Percentiles rank a stretch among this genome's conserved stretches.
These are phyloP conservation scores for Drosophila nr. perissopoda DNA, from an alignment of 2,888 invertebrate genomes.

Conservation along the genomic window DNA sequence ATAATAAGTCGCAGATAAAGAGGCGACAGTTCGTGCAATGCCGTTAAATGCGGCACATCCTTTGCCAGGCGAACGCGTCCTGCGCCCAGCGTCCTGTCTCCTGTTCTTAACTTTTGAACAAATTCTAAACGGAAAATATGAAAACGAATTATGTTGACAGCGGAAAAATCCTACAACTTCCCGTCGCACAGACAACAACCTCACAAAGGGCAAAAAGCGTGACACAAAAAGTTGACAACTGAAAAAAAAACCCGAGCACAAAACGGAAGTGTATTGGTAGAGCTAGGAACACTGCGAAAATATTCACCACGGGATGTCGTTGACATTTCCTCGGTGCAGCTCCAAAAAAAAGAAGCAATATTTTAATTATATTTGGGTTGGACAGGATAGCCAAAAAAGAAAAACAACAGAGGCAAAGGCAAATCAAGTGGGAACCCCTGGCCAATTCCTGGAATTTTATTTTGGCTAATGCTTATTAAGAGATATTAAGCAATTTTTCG, in stretches of 20 bases:
- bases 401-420: background rate
- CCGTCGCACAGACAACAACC: conserved; percentile 58
- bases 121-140: conserved; percentile 81
- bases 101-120: conserved; percentile 73
- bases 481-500: background rate
- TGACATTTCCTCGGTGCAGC: conserved; percentile 21
- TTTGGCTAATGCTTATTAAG: conserved; percentile 1
- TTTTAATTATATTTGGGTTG: conserved; percentile 65
- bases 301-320: conserved; percentile 64
- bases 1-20: conserved; percentile 24
- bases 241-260: conserved; percentile 9
- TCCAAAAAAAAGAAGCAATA: conserved; percentile 44
- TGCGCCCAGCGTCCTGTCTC: background rate
- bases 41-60: conserved; percentile 69
- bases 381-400: conserved; percentile 18
- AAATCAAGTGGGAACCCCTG: background rate
- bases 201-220: conserved; percentile 55
- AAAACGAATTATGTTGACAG: conserved; percentile 81
- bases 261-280: conserved; percentile 17
- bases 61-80: conserved; percentile 73
- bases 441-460: background rate
- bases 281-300: conserved; percentile 44
- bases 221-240: conserved; percentile 51
- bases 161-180: conserved; percentile 80
- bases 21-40: conserved; percentile 59